Evolutionary conservation across 2,797 vertebrate genomes (phyloP).

Genomic region (Spinus pinus): DNA sequence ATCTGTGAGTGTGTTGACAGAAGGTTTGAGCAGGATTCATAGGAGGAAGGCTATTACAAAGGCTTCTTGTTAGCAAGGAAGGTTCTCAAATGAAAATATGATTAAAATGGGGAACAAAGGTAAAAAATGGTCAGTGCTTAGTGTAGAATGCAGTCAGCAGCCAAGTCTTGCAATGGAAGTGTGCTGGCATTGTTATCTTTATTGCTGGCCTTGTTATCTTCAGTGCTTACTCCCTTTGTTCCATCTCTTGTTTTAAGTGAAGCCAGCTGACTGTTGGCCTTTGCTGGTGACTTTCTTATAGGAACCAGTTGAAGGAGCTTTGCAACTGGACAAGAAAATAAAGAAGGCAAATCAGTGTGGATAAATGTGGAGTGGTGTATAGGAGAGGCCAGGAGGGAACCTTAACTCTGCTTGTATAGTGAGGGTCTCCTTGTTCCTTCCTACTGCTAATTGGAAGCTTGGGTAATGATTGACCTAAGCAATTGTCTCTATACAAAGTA

Average conservation of each 20-base stretch:
- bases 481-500: neutral
- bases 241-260: neutral
- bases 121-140: neutral
- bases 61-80: neutral
- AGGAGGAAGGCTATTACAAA: neutral
- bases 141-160: neutral
- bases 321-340: neutral
- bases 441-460: neutral
- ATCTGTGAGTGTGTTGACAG: neutral
- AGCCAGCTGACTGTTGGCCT: neutral
- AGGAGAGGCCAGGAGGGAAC: neutral
- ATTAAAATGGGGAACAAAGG: neutral
- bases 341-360: neutral
- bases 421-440: neutral
- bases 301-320: neutral
- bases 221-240: neutral
- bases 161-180: neutral
- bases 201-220: neutral
- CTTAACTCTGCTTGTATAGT: neutral
- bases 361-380: neutral
- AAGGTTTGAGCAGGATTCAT: neutral
- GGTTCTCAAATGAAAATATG: neutral
- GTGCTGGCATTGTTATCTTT: neutral
- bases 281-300: neutral
- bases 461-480: neutral